Conservation (phyloP, 2,113 vertebrate species). For the Callipepla squamata region DNA sequence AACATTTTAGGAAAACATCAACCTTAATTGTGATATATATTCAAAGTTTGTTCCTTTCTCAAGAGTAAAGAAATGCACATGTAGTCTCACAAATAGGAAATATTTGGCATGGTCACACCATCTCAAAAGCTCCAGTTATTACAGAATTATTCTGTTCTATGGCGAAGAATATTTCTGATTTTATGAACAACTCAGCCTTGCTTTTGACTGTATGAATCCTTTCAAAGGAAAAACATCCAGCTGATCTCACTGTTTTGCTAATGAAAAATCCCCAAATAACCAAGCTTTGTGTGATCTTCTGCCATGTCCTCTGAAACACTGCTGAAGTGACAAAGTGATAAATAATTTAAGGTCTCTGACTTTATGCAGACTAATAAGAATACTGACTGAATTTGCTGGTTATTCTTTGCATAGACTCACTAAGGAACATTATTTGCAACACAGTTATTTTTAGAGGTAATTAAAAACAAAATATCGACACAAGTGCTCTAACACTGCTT, state of each 20-base stretch:
- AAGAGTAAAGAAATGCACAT: not conserved
- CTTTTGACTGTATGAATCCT: not conserved
- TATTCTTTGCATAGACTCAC: not conserved
- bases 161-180: not conserved
- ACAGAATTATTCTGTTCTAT: not conserved
- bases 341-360: not conserved
- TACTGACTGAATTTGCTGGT: not conserved
- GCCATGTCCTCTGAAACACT: not conserved
- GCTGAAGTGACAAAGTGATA: not conserved
- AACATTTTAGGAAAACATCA: not conserved
- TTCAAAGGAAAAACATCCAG: not conserved
- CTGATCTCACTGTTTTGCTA: not conserved
- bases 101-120: rapidly evolving
- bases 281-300: not conserved
- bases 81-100: not conserved
- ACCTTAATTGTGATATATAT: not conserved
- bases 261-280: not conserved
- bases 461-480: not conserved
- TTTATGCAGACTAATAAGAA: not conserved
- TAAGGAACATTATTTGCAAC: not conserved
- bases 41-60: not conserved
- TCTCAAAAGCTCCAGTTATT: not conserved
- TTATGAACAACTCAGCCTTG: not conserved
- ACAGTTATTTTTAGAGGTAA: not conserved
- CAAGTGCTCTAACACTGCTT: not conserved